phyloP scores from a whole-genome alignment of 2,888 invertebrate species.

The Hypsopygia costalis region DNA sequence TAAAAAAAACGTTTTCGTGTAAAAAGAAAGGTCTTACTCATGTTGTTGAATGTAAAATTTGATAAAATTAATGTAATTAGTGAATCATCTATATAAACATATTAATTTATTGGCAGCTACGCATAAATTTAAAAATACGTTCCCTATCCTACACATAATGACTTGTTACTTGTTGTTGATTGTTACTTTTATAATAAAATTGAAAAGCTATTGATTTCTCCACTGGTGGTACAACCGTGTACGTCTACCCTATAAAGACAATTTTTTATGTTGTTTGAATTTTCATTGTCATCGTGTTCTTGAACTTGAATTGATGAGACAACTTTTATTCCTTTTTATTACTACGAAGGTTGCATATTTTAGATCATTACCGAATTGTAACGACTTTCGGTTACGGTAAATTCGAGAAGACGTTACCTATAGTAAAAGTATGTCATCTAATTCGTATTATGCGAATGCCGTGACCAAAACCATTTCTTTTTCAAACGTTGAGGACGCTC shows the following conservation, averaged over 20 bases:
- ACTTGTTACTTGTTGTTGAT: too few species aligned
- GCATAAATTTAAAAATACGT: too few species aligned
- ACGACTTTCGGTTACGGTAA: slow-evolving; percentile 57
- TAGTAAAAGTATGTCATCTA: slow-evolving; percentile 57
- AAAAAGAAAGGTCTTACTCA: too few species aligned
- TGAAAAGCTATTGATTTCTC: too few species aligned
- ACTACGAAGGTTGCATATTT: slow-evolving; percentile 51
- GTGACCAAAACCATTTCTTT: slow-evolving; percentile 67
- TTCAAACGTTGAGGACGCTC: slow-evolving; percentile 52
- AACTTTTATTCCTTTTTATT: slow-evolving; percentile 26
- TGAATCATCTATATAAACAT: too few species aligned
- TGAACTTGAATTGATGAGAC: slow-evolving; percentile 51
- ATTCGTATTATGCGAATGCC: slow-evolving; percentile 58
- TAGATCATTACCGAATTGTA: slow-evolving; percentile 46
- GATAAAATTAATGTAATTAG: too few species aligned
- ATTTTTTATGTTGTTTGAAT: slow-evolving; percentile 11
- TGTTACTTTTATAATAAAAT: too few species aligned
- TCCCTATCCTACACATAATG: too few species aligned
- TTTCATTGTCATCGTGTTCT: slow-evolving; percentile 29
- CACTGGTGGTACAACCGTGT: neutral
- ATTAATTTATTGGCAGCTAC: too few species aligned
- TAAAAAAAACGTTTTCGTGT: too few species aligned
- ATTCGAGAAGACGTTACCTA: slow-evolving; percentile 56
- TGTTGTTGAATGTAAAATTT: too few species aligned
- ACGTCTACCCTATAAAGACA: slow-evolving; percentile 7